Base-by-base conservation (phyloP, 2,888 invertebrate species). In the Meganola albula region DNA sequence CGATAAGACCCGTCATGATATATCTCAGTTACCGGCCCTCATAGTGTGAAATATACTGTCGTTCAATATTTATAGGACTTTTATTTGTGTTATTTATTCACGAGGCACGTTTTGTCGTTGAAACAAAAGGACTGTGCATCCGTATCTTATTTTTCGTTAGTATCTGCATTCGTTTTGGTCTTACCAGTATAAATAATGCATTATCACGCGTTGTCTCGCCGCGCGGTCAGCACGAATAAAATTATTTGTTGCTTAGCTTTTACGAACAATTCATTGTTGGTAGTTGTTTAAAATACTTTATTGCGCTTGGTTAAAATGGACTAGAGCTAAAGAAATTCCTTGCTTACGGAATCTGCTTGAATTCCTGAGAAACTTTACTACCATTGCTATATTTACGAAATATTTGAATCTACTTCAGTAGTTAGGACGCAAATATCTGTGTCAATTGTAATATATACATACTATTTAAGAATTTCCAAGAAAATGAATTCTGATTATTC, bases 151-250 rank as follows among this genome's bases (percentile, higher is more conserved):
- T 78, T 84, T 83, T 82, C 70, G 73, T 77, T 72, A 72, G 68
- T 70, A 77, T 77, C 74, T 77, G 78, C 77, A 79, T 83, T 82
- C 71, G 74, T 78, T 83, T 82, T 74, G 71, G 78, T 73, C 73
- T 67, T 73, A 73, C 79, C 74, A 77, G 60, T 71, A 85, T 85
- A 84, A 82, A 85, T 85, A 85, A 85, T 84, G 79, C 83, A 85
- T 82, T 77, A 77, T 80, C 84, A 84, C 82, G 83, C 79, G 69
- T 75, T 63, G 69, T 64, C 70, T 54, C 54, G 50, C 58, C 33
- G 47, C 29, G 49, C 51, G 68, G 70, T 63, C 66, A 66, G 50
- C 38, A 44, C 44, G 70, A 66, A 74, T 75, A 67, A 74, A 74
- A 74, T 78, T 78, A 76, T 76, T 74, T 64, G 57, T 63, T 62